Evolutionary conservation across 1,140 invertebrate genomes (phyloP), one percentile per base, ranked within the genome.

Genomic region (Sminthurides bifidus): DNA sequence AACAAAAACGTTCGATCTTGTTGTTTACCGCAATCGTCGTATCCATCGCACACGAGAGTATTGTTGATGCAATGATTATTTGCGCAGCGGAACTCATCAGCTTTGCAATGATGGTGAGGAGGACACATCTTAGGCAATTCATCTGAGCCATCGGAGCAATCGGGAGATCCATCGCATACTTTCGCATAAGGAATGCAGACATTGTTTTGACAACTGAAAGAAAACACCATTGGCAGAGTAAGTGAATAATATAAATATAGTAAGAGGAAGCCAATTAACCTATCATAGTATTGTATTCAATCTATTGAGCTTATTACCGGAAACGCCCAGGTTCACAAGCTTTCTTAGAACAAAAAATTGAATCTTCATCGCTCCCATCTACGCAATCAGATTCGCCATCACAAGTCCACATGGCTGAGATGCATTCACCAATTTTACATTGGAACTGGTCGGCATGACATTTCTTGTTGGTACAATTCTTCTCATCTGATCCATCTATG

Each of bases 31-130:
- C 19, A 14, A 48, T 50, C 57, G 37, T 59, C 44, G 17, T 37
- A 49, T 31, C 31, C 35, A 38, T 59, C 53, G 66, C 85, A 89
- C 8, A 78, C 71, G 56, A 78, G 71, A 27, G 70, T 70, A 12
- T 74, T 68, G 41, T 78, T 77, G 43, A 88, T 78, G 68, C 86
- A 89, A 50, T 77, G 77, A 31, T 81, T 75, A 56, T 81, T 83
- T 3, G 71, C 73, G 68, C 86, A 90, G 29, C 78, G 76, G 67
- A 76, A 79, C 58, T 75, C 71, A 52, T 68, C 66, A 26, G 67
- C 65, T 15, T 19, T 43, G 17, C 61, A 63, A 29, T 14, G 24
- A n/a, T n/a, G n/a, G 10, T 15, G 24, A 31, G 54, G 57, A 19
- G 60, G 61, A 62, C 72, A 73, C 24, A 70, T 56, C 6, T 58